Evolutionary conservation across 2,797 vertebrate species (phyloP).

Genomic region (Fistularia commersonii): DNA sequence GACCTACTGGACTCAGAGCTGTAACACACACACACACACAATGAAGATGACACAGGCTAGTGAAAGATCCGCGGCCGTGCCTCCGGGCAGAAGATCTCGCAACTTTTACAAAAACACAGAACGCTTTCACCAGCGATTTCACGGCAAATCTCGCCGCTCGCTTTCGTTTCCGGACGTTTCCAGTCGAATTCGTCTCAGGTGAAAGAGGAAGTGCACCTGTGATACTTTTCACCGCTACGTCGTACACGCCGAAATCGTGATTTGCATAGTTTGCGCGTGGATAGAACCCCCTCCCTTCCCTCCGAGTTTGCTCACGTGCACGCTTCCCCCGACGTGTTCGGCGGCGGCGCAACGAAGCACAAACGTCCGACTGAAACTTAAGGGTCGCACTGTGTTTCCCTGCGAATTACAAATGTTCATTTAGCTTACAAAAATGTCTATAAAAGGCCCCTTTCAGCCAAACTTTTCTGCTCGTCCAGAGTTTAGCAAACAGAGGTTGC

Average conservation of each 20-base stretch:
- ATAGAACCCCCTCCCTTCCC: no score
- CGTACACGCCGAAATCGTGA: no score
- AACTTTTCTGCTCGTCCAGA: slow-evolving; percentile 55
- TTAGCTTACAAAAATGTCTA: slow-evolving; percentile 50
- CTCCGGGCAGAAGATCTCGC: no score
- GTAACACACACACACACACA: slow-evolving; percentile 43
- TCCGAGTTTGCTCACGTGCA: no score
- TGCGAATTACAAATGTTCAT: slow-evolving; percentile 60
- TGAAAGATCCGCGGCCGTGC: no score
- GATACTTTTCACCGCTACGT: neutral
- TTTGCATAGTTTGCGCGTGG: no score
- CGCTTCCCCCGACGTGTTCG: no score
- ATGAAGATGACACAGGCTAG: neutral
- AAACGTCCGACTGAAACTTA: slow-evolving; percentile 14
- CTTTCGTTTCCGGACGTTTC: no score
- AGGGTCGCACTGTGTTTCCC: slow-evolving; percentile 26
- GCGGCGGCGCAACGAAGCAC: slow-evolving; percentile 9
- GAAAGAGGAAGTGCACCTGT: slow-evolving; percentile 58
- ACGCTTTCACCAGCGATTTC: no score
- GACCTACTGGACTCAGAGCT: slow-evolving; percentile 43
- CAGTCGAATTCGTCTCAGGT: slow-evolving; percentile 52
- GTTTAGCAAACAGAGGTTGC: slow-evolving; percentile 62
- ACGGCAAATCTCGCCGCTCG: no score
- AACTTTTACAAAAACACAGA: no score
- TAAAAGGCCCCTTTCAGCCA: slow-evolving; percentile 64